Percentiles rank a stretch among this genome's conserved stretches.
Evolutionary conservation across 2,888 invertebrate species (phyloP).

Genomic region (Arge pagana): DNA sequence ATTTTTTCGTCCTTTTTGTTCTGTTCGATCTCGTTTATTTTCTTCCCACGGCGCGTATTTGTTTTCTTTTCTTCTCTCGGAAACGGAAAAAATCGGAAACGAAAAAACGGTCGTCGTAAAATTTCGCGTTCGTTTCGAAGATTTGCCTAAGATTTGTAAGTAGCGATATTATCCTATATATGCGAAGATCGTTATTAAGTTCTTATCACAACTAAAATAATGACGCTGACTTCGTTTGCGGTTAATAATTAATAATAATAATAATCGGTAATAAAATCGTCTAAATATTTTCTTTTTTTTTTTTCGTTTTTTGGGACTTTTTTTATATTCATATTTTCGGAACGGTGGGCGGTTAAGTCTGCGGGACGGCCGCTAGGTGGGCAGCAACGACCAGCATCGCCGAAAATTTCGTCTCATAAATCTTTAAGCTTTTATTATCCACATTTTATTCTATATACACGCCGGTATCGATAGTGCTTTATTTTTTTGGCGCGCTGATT

Average conservation of each 20-base stretch:
- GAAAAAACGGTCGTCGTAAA: no score
- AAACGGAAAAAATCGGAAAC: no score
- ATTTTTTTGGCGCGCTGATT: not conserved
- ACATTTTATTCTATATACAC: conserved; percentile 17
- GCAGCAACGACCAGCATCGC: conserved; percentile 59
- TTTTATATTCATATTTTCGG: conserved; percentile 13
- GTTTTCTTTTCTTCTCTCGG: no score
- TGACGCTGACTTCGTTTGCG: no score
- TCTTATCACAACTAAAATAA: not conserved
- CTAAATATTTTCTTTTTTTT: not conserved
- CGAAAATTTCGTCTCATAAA: no score
- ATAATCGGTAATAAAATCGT: no score
- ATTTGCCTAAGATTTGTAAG: no score
- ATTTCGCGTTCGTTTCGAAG: no score
- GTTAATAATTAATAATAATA: no score
- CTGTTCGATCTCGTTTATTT: not conserved
- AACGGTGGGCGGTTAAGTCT: conserved; percentile 15
- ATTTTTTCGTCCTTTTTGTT: no score
- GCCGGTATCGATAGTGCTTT: conserved; percentile 8
- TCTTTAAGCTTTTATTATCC: no score
- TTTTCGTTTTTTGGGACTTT: not conserved
- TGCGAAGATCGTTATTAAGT: not conserved
- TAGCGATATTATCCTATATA: no score
- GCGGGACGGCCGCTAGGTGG: conserved; percentile 51
- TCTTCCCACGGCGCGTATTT: not conserved